Conservation (phyloP, 2,113 vertebrate genomes). For the Procavia capensis region DNA sequence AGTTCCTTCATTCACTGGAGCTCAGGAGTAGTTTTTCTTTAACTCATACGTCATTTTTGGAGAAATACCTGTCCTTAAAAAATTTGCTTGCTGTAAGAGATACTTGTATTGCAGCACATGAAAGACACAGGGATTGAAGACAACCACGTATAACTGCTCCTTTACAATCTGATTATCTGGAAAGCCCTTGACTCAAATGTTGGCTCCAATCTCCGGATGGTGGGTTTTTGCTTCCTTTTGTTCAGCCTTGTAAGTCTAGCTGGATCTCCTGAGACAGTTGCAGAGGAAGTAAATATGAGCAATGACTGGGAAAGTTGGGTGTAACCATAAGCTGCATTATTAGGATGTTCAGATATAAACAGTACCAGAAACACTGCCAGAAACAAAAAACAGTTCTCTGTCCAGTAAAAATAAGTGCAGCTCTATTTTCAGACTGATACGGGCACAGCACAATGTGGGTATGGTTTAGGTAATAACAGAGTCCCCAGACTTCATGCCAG, state of each 20-base stretch:
- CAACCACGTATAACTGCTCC: background rate
- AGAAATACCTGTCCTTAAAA: background rate
- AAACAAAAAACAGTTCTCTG: constrained; percentile 51
- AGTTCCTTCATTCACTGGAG: background rate
- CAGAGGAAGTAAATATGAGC: constrained; percentile 50
- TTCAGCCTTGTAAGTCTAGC: constrained; percentile 28
- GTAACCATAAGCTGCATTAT: constrained; percentile 58
- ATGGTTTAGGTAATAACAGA: background rate
- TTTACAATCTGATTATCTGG: background rate
- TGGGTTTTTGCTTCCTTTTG: constrained; percentile 55
- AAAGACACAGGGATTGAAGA: background rate
- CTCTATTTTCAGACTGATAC: constrained; percentile 60
- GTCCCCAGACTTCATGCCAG: background rate
- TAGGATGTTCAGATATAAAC: constrained; percentile 69
- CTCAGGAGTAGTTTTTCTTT: background rate
- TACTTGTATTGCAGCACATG: background rate
- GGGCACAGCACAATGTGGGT: background rate
- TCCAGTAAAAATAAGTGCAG: background rate
- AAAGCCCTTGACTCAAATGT: constrained; percentile 33
- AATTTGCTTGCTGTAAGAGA: background rate
- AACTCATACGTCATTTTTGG: background rate
- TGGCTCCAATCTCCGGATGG: constrained; percentile 48
- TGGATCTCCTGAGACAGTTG: constrained; percentile 55
- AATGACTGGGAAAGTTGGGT: constrained; percentile 56
- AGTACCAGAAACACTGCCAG: constrained; percentile 37